These are phyloP conservation scores for Hypomecis atomaria DNA, from an alignment of 2,888 invertebrate genomes.

Conservation along the genomic window DNA sequence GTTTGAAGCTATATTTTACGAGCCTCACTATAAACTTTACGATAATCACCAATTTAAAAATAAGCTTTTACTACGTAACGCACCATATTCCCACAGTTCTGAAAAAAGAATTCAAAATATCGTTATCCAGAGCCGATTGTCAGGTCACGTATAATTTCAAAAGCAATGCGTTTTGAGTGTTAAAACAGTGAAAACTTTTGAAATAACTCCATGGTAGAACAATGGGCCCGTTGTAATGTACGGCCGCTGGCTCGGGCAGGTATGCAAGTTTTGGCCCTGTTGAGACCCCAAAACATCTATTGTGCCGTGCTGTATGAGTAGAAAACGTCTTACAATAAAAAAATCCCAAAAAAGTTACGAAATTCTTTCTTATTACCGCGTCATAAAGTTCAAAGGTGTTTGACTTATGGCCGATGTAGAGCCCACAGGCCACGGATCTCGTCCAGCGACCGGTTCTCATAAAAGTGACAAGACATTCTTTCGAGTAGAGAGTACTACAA, in stretches of 20 bases:
- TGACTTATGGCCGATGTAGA: slow-evolving; percentile 42
- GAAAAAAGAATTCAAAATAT: slow-evolving; percentile 40
- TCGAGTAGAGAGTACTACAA: slow-evolving; percentile 50
- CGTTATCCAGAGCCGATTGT: slow-evolving; percentile 56
- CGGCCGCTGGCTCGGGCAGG: slow-evolving; percentile 52
- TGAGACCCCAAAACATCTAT: slow-evolving; percentile 63
- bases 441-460: slow-evolving; percentile 70
- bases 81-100: slow-evolving; percentile 14
- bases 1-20: slow-evolving; percentile 1
- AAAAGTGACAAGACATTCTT: slow-evolving; percentile 72
- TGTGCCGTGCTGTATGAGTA: slow-evolving; percentile 59
- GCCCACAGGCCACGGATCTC: slow-evolving; percentile 51
- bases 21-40: neutral
- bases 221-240: slow-evolving; percentile 55
- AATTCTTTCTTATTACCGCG: slow-evolving; percentile 37
- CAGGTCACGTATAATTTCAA: slow-evolving; percentile 59
- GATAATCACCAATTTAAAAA: neutral
- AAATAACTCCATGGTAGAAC: slow-evolving; percentile 57
- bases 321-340: slow-evolving; percentile 13
- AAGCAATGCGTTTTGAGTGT: slow-evolving; percentile 41
- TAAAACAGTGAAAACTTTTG: slow-evolving; percentile 59
- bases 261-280: slow-evolving; percentile 61
- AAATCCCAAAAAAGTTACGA: slow-evolving; percentile 13
- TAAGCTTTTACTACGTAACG: slow-evolving; percentile 6
- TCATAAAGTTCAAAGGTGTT: slow-evolving; percentile 46